phyloP scores from a whole-genome alignment of 2,797 vertebrate genomes.

The Discoglossus pictus region DNA sequence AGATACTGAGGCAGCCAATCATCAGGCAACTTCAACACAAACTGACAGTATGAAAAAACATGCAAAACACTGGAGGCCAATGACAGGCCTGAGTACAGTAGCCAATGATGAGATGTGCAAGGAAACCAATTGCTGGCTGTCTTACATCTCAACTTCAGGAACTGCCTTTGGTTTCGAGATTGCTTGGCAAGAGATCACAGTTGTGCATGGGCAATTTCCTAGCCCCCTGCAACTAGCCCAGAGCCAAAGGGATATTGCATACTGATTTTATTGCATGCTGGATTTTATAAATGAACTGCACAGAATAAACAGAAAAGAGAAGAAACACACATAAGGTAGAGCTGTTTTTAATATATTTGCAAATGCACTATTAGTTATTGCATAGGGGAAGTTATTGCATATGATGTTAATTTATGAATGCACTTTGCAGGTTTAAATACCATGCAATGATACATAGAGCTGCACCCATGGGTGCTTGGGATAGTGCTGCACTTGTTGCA shows the following conservation, averaged over 20 bases:
- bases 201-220: conserved; percentile 28
- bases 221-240: conserved; percentile 10
- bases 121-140: conserved; percentile 13
- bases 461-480: too few relatives aligned
- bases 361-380: too few relatives aligned
- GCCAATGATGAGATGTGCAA: conserved; percentile 16
- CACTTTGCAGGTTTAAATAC: too few relatives aligned
- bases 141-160: conserved; percentile 43
- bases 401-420: too few relatives aligned
- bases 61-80: conserved; percentile 24
- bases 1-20: conserved; percentile 17
- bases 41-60: conserved; percentile 28
- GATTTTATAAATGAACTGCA: conserved; percentile 10
- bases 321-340: neutral
- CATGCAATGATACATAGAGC: too few relatives aligned
- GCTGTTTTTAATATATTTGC: neutral
- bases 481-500: conserved; percentile 77
- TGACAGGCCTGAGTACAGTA: conserved; percentile 26
- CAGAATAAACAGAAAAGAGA: conserved; percentile 7
- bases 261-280: neutral
- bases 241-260: conserved; percentile 8
- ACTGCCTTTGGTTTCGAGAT: conserved; percentile 43
- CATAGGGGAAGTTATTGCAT: too few relatives aligned
- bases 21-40: neutral
- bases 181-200: conserved; percentile 16